phyloP scores from a whole-genome alignment of 2,113 vertebrate genomes.

The Sylvietta virens region DNA sequence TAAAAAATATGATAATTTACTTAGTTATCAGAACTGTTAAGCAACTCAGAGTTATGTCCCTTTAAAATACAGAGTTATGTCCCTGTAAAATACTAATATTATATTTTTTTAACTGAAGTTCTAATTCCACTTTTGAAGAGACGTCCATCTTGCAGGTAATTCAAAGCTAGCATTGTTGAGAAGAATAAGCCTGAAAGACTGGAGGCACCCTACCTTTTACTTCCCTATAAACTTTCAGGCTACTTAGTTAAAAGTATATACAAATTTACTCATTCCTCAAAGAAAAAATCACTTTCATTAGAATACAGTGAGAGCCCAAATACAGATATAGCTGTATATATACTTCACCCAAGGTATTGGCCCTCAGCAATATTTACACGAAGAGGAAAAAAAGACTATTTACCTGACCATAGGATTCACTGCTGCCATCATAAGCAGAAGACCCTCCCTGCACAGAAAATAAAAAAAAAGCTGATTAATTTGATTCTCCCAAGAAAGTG shows the following conservation, averaged over 20 bases:
- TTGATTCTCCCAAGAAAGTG: neutral
- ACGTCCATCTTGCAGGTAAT: neutral
- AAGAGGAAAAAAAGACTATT: neutral
- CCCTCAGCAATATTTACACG: neutral
- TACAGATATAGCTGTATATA: neutral
- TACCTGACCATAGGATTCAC: conserved; percentile 48
- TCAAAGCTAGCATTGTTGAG: neutral
- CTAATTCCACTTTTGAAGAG: neutral
- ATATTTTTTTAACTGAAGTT: neutral
- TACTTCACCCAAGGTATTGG: neutral
- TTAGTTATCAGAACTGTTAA: neutral
- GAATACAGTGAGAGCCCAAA: neutral
- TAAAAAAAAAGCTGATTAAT: neutral
- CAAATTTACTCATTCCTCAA: neutral
- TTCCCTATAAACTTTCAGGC: neutral
- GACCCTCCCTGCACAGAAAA: neutral
- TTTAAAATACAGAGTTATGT: neutral
- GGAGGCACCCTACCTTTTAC: neutral
- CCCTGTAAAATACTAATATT: neutral
- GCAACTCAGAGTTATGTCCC: neutral
- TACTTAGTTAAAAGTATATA: neutral
- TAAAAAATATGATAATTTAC: neutral
- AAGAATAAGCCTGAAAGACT: neutral
- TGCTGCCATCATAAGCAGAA: neutral
- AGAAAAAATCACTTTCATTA: neutral